phyloP scores from a whole-genome alignment of 2,888 invertebrate genomes.

The Dryomyza anilis region DNA sequence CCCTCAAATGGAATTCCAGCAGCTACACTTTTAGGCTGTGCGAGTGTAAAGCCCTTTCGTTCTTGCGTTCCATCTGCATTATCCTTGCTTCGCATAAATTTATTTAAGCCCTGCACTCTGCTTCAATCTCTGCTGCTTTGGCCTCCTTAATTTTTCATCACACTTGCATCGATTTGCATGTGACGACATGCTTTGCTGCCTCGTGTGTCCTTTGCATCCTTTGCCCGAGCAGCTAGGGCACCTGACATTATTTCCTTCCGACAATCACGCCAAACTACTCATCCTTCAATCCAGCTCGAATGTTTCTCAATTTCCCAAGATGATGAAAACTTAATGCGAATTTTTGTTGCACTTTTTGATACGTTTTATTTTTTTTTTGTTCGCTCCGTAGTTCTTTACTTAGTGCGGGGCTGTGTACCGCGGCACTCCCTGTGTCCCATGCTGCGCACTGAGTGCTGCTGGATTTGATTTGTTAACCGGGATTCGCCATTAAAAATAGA shows the following conservation, averaged over 20 bases:
- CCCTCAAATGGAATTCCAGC: no score
- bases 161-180: constrained; percentile 23
- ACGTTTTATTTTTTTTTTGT: background rate
- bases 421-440: background rate
- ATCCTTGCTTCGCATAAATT: no score
- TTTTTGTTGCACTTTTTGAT: constrained; percentile 14
- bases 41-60: no score
- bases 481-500: constrained; percentile 11
- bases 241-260: background rate
- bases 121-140: background rate
- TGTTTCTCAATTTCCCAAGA: constrained; percentile 26
- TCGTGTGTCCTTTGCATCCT: background rate
- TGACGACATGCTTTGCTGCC: background rate
- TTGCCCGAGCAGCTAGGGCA: background rate
- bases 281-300: constrained; percentile 1
- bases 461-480: constrained; percentile 10
- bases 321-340: constrained; percentile 30
- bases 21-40: no score
- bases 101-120: background rate
- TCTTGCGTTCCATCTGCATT: no score
- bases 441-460: background rate
- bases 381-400: no score
- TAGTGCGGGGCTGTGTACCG: no score
- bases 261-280: background rate
- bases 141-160: constrained; percentile 3